Percentiles rank a stretch among this genome's conserved stretches.
Conservation (phyloP, 2,888 invertebrate species). For the Marasmarcha lunaedactyla region DNA sequence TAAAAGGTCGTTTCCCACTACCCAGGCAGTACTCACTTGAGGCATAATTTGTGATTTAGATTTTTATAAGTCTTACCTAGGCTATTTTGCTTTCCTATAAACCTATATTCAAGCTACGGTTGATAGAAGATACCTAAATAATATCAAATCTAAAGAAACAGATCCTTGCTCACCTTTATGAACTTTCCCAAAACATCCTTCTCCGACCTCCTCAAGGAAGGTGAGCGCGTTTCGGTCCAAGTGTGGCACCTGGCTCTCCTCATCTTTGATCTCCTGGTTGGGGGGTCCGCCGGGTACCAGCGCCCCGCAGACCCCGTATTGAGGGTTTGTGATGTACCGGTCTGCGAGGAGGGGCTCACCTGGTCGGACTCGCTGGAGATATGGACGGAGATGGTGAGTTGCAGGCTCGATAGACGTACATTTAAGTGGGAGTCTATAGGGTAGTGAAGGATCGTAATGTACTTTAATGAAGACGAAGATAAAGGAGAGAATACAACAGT, state of each 20-base stretch:
- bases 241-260: conserved; percentile 66
- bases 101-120: too few relatives aligned
- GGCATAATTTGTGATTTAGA: too few relatives aligned
- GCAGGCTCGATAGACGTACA: not conserved
- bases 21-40: too few relatives aligned
- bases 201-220: conserved; percentile 83
- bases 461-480: not conserved
- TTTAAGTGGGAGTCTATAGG: not conserved
- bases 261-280: conserved; percentile 12
- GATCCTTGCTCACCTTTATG: conserved; percentile 85
- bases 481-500: not conserved
- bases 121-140: too few relatives aligned
- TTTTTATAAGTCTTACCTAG: too few relatives aligned
- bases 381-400: not conserved
- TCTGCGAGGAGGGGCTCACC: conserved; percentile 77
- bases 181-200: conserved; percentile 91
- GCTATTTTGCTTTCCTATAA: too few relatives aligned
- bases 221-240: conserved; percentile 75
- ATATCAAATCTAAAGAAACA: too few relatives aligned
- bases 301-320: conserved; percentile 72
- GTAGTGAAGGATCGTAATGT: not conserved
- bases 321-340: conserved; percentile 81
- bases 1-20: too few relatives aligned
- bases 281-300: conserved; percentile 14
- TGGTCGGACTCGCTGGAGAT: conserved; percentile 61